Evolutionary conservation across 2,888 invertebrate species (phyloP), one percentile per base, ranked within the genome.

Genomic region (Apamea crenata): DNA sequence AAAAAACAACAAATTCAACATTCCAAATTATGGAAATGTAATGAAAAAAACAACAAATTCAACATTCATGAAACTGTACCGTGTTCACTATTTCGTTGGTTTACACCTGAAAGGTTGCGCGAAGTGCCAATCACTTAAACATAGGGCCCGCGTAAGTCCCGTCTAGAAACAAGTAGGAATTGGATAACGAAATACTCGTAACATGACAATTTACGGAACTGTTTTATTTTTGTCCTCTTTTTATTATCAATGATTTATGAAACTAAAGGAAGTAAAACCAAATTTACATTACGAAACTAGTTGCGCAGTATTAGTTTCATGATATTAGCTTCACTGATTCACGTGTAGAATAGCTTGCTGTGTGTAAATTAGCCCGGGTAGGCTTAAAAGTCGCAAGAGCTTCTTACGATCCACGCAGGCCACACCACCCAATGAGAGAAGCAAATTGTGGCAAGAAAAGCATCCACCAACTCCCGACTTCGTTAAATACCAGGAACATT

Each of bases 121-220:
- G 71, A 87, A 75, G 56, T 87, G 87, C 75, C 86, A 87, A 87
- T 87, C 84, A 84, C 72, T 84, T 84, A 75, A 83, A 78, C 73
- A 75, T 78, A 81, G 84, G 76, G 76, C 53, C 70, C 50, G 21
- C 25, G 68, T 81, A 73, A 84, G 77, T 73, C 73, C 44, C 25
- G 68, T 66, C 81, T 78, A 73, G 76, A 63, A 36, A 72, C 63
- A 65, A 36, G 65, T 47, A 21, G 69, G 69, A 76, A 78, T 59
- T 63, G 68, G 72, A 81, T 80, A 80, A 74, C 71, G 61, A 61
- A 68, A 75, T 74, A 77, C 80, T 53, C 65, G 56, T 71, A 78
- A 80, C 50, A 78, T 76, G 81, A 79, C 76, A 83, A 50, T 44
- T 40, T 70, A 78, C n/a, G 14, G 44, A 75, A 14, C 25, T 65